Conservation (phyloP, 2,797 vertebrate genomes). For the Chelmon rostratus region DNA sequence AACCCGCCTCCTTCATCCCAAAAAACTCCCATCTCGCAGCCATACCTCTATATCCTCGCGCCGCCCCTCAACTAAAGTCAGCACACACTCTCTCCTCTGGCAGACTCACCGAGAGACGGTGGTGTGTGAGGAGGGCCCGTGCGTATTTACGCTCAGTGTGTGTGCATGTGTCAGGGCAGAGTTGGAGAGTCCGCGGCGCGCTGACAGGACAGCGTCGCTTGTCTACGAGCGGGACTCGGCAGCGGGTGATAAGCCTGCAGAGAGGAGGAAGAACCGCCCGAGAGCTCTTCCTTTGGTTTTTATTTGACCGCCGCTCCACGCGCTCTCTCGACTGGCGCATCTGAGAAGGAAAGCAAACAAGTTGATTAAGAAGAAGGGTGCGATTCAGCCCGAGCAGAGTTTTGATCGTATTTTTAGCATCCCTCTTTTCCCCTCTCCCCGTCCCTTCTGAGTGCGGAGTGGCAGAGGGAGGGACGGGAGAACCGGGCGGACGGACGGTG, state of each 20-base stretch:
- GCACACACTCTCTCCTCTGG: slow-evolving; percentile 59
- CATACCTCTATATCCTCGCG: slow-evolving; percentile 83
- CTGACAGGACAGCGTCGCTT: slow-evolving; percentile 36
- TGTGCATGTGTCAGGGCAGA: slow-evolving; percentile 36
- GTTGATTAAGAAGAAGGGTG: slow-evolving; percentile 50
- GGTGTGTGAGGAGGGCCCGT: slow-evolving; percentile 40
- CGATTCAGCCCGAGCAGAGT: slow-evolving; percentile 47
- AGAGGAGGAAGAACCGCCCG: slow-evolving; percentile 39
- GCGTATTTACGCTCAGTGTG: slow-evolving; percentile 54
- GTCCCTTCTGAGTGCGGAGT: slow-evolving; percentile 47
- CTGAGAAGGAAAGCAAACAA: slow-evolving; percentile 58
- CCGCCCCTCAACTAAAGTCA: slow-evolving; percentile 84
- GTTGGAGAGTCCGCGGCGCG: slow-evolving; percentile 24
- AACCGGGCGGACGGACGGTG: slow-evolving; percentile 48
- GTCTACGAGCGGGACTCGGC: slow-evolving; percentile 15
- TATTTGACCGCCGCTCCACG: slow-evolving; percentile 40
- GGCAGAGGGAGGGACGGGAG: slow-evolving; percentile 61
- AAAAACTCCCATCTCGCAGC: slow-evolving; percentile 77
- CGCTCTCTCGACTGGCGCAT: slow-evolving; percentile 46
- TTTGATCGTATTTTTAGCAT: slow-evolving; percentile 65
- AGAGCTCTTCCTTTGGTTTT: slow-evolving; percentile 7
- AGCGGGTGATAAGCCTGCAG: slow-evolving; percentile 24
- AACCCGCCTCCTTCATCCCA: slow-evolving; percentile 84
- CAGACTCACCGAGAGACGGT: slow-evolving; percentile 67
- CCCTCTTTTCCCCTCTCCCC: slow-evolving; percentile 28